These are phyloP conservation scores for Megaceryle torquata DNA, from an alignment of 2,113 vertebrate species.

Conservation along the genomic window DNA sequence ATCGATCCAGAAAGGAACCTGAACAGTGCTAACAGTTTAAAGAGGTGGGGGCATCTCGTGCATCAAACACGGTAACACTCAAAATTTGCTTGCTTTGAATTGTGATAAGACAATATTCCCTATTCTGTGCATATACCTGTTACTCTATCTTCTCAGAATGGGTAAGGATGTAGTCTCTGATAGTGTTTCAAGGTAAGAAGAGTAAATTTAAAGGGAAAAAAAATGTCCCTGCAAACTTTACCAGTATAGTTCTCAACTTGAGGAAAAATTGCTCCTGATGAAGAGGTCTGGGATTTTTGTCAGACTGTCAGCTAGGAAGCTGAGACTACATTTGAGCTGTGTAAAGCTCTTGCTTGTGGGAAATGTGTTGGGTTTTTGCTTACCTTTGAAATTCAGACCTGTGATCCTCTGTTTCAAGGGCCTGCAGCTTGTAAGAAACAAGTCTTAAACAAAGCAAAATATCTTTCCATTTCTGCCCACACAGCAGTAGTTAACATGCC, in stretches of 20 bases:
- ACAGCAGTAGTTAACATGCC: not conserved
- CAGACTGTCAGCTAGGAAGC: not conserved
- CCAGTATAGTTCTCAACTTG: not conserved
- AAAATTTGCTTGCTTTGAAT: not conserved
- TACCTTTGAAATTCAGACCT: constrained; percentile 13
- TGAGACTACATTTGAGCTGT: not conserved
- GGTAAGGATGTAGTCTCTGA: not conserved
- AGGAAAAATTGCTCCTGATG: not conserved
- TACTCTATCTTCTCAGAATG: not conserved
- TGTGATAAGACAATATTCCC: not conserved
- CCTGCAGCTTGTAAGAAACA: not conserved
- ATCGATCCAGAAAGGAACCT: not conserved
- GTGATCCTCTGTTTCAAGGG: not conserved
- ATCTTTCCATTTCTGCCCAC: not conserved
- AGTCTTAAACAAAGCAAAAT: not conserved
- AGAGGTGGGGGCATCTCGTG: not conserved
- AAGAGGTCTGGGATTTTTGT: not conserved
- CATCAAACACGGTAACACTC: not conserved
- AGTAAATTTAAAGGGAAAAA: not conserved
- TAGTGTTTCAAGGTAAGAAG: not conserved
- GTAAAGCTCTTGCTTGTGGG: not conserved
- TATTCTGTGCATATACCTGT: not conserved
- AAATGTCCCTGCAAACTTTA: not conserved
- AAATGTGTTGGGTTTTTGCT: not conserved
- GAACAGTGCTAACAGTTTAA: not conserved